Evolutionary conservation across 2,113 vertebrate genomes (phyloP).

Genomic region (Rattus rattus): DNA sequence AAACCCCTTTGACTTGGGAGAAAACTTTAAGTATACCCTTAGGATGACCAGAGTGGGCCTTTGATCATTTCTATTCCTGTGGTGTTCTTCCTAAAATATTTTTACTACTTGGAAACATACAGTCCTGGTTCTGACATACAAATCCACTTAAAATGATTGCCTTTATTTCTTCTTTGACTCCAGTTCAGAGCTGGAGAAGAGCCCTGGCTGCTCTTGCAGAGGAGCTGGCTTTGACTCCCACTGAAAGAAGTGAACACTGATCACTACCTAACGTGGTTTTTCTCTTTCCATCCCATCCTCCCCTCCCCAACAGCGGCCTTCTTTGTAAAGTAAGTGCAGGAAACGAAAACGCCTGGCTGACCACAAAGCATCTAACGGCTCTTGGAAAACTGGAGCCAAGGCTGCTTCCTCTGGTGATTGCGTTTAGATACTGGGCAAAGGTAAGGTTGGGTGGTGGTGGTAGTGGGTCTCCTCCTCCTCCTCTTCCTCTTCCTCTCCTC

Average conservation of each 20-base stretch:
- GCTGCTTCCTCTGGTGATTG: slow-evolving; percentile 90
- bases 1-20: not conserved
- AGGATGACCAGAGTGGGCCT: not conserved
- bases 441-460: slow-evolving; percentile 81
- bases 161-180: not conserved
- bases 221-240: not conserved
- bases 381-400: slow-evolving; percentile 88
- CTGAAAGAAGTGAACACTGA: not conserved
- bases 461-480: too few species aligned
- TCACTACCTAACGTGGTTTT: slow-evolving; percentile 41
- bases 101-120: slow-evolving; percentile 26
- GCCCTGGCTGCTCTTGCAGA: not conserved
- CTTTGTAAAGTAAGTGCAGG: slow-evolving; percentile 96
- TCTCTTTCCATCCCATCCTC: slow-evolving; percentile 34
- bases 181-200: not conserved
- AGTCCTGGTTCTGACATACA: slow-evolving; percentile 34
- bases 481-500: too few species aligned
- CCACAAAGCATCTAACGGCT: slow-evolving; percentile 90
- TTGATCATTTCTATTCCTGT: not conserved
- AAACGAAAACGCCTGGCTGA: slow-evolving; percentile 94
- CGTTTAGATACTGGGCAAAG: slow-evolving; percentile 94
- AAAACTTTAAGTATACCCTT: not conserved
- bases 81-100: not conserved
- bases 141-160: not conserved
- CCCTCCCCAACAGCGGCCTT: slow-evolving; percentile 88